Conservation (phyloP, 2,888 invertebrate species). For the Calliphora vomitoria region DNA sequence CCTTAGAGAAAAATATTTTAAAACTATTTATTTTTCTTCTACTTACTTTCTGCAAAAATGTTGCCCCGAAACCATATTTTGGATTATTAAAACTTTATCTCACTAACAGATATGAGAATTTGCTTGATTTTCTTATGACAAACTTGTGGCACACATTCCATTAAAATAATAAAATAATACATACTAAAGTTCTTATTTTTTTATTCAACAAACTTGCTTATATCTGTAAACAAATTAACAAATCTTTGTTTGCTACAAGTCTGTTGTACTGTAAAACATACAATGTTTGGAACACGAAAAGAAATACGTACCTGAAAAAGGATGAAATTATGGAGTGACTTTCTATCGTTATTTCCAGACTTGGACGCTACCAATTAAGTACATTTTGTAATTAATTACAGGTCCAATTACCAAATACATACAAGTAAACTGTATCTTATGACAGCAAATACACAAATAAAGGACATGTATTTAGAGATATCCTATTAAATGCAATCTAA, state of each 20-base stretch:
- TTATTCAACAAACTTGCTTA: constrained; percentile 9
- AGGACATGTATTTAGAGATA: too few species aligned
- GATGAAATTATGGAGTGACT: not conserved
- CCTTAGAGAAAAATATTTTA: not conserved
- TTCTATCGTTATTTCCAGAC: not conserved
- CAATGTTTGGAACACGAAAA: not conserved
- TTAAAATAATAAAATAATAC: not conserved
- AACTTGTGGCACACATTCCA: not conserved
- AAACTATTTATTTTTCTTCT: not conserved
- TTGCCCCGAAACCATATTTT: not conserved
- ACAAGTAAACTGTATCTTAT: too few species aligned
- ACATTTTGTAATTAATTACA: too few species aligned
- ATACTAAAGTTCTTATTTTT: not conserved
- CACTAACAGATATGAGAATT: not conserved
- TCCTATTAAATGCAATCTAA: too few species aligned
- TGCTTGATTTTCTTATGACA: not conserved
- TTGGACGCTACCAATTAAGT: too few species aligned
- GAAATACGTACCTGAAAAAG: not conserved
- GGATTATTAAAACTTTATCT: constrained; percentile 17
- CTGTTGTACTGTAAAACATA: not conserved
- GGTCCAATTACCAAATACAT: too few species aligned
- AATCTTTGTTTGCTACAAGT: constrained; percentile 31
- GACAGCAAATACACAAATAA: too few species aligned
- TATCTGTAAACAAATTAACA: constrained; percentile 37
- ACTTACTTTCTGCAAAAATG: not conserved